Conservation (phyloP, 2,797 vertebrate genomes). For the Sebastes itinus region DNA sequence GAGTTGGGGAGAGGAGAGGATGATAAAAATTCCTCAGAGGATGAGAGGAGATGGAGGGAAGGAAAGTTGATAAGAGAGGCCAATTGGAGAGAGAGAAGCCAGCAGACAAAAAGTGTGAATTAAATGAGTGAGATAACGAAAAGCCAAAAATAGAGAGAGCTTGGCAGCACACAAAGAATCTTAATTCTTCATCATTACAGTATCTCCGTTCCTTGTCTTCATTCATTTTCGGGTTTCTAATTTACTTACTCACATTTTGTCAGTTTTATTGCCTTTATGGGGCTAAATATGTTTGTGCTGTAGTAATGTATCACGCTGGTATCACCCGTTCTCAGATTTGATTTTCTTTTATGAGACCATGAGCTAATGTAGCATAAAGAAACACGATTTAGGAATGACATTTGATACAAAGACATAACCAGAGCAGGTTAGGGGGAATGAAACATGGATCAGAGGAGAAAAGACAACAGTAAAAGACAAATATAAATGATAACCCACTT, state of each 20-base stretch:
- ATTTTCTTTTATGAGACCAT: slow-evolving; percentile 46
- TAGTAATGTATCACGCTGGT: slow-evolving; percentile 8
- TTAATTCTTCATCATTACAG: slow-evolving; percentile 23
- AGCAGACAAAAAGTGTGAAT: slow-evolving; percentile 19
- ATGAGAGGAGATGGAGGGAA: slow-evolving; percentile 9
- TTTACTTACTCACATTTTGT: slow-evolving; percentile 43
- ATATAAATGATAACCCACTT: slow-evolving; percentile 19
- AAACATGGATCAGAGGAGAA: slow-evolving; percentile 26
- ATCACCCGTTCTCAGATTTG: slow-evolving; percentile 24
- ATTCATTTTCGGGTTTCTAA: slow-evolving; percentile 32
- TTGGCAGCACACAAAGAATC: background rate
- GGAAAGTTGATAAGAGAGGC: slow-evolving; percentile 22
- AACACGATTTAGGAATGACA: slow-evolving; percentile 35
- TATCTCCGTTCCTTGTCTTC: slow-evolving; percentile 5
- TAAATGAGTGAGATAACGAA: slow-evolving; percentile 19
- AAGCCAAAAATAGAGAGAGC: slow-evolving; percentile 9
- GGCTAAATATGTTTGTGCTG: slow-evolving; percentile 39
- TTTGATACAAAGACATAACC: slow-evolving; percentile 40
- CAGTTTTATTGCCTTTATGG: slow-evolving; percentile 34
- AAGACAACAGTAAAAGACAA: background rate
- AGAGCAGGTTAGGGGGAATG: slow-evolving; percentile 30
- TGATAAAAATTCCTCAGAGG: slow-evolving; percentile 21
- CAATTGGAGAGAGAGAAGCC: slow-evolving; percentile 2
- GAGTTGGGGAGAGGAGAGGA: slow-evolving; percentile 17
- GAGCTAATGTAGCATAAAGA: slow-evolving; percentile 52